Conservation (phyloP, 2,113 vertebrate species). For the Nerophis ophidion region DNA sequence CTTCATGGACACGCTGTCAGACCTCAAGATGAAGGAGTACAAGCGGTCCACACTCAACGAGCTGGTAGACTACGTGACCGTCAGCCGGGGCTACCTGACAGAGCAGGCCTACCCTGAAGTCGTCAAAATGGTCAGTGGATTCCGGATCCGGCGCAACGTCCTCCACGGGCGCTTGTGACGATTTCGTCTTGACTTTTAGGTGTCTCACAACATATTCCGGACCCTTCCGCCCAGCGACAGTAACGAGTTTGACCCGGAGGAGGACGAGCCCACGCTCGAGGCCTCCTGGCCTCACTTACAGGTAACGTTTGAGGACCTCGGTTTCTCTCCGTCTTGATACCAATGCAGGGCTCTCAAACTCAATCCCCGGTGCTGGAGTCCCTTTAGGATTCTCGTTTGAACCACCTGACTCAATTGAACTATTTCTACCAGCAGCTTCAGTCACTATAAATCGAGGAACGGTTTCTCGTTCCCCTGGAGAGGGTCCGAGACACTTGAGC, state of each 20-base stretch:
- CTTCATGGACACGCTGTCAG: slow-evolving; percentile 99
- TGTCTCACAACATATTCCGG: slow-evolving; percentile 99
- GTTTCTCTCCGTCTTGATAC: background rate
- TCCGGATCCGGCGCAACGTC: no score
- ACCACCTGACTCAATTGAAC: no score
- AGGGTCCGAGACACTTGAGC: no score
- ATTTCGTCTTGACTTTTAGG: slow-evolving; percentile 57
- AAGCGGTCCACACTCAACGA: slow-evolving; percentile 99
- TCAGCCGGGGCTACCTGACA: slow-evolving; percentile 98
- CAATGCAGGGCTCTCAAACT: background rate
- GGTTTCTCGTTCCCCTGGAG: no score
- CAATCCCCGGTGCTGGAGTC: no score
- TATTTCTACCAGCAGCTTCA: no score
- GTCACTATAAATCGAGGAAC: no score
- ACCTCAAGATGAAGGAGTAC: slow-evolving; percentile 99
- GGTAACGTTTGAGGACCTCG: slow-evolving; percentile 59
- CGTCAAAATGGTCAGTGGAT: slow-evolving; percentile 93
- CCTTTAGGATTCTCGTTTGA: no score
- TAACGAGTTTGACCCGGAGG: slow-evolving; percentile 98
- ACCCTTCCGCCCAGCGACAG: slow-evolving; percentile 98
- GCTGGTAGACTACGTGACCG: slow-evolving; percentile 99
- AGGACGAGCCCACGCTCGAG: slow-evolving; percentile 97
- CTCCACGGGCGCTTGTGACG: background rate
- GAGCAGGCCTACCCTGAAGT: slow-evolving; percentile 99
- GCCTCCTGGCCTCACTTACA: slow-evolving; percentile 99